Base-by-base conservation (phyloP, 2,113 vertebrate genomes). In the Bostrychus sinensis region DNA sequence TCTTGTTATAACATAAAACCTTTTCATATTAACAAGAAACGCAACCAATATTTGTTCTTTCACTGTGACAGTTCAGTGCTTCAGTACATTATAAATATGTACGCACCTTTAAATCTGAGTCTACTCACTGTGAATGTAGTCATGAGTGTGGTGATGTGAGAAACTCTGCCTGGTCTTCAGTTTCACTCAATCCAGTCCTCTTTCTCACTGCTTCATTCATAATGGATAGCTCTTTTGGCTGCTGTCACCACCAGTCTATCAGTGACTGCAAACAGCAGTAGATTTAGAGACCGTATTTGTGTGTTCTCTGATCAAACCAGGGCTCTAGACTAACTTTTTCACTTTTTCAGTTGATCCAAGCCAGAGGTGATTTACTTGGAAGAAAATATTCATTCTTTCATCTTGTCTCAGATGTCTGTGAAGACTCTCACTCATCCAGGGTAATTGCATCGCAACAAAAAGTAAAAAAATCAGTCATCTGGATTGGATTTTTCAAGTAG, bases 71-170 rank as follows among this genome's bases (percentile, higher is more conserved):
- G n/a, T n/a, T n/a, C n/a, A n/a, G n/a, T n/a, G n/a, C n/a, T n/a
- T n/a, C n/a, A 45, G 42, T 22, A 20, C 22, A 16, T 32, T 7
- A 16, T 16, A n/a, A 25, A 50, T 26, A n/a, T 14, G 22, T 25
- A 7, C 5, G 14, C 23, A 26, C 13, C 13, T 26, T 12, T 50
- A 50, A 26, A 50, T 16, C 12, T 26, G 13, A 7, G 23, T 25
- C 26, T 48, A 48, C 7, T 4, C 7, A 75, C 72, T 69, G 38
- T 80, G 85, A 89, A 89, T 90, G 83, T 90, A 88, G 86, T 88
- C 91, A 91, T 82, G 78, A 86, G 88, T 87, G 89, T 86, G 81
- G 86, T 87, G 87, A 92, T 91, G 92, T 37, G 77, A 87, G 82
- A 67, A 69, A 68, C 73, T 92, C 88, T 91, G 67, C 88, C 85